phyloP scores from a whole-genome alignment of 2,888 invertebrate genomes.

The Incurvaria masculella region DNA sequence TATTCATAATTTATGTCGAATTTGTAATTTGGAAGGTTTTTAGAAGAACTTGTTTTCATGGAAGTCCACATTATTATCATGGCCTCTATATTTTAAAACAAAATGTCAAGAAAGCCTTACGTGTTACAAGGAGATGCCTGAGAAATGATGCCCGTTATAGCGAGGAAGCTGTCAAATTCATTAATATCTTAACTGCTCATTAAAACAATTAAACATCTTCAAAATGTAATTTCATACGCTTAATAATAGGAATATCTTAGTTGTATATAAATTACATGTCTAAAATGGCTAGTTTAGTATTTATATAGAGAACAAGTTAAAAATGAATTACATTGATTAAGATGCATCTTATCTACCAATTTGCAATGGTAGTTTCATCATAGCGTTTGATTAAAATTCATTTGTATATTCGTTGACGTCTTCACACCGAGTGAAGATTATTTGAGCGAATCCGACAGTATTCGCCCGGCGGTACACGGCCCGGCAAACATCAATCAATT shows the following conservation, averaged over 20 bases:
- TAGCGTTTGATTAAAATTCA: not conserved
- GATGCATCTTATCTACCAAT: not conserved
- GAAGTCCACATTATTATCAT: not conserved
- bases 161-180: not conserved
- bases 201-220: slow-evolving; percentile 16
- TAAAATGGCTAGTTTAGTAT: slow-evolving; percentile 12
- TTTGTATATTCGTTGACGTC: not conserved
- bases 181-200: not conserved
- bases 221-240: slow-evolving; percentile 16
- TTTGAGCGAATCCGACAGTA: too few species aligned
- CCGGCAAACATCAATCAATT: not conserved
- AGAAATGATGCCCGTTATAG: not conserved
- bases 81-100: not conserved
- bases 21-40: not conserved
- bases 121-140: not conserved
- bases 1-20: not conserved
- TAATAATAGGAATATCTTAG: slow-evolving; percentile 13
- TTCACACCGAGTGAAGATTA: too few species aligned
- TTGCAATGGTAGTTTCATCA: not conserved
- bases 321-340: not conserved
- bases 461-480: too few species aligned
- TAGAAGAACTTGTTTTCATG: not conserved
- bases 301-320: not conserved
- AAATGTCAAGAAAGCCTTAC: not conserved
- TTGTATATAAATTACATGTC: slow-evolving; percentile 13